Conservation (phyloP, 2,888 invertebrate genomes). For the Malacosoma neustria region DNA sequence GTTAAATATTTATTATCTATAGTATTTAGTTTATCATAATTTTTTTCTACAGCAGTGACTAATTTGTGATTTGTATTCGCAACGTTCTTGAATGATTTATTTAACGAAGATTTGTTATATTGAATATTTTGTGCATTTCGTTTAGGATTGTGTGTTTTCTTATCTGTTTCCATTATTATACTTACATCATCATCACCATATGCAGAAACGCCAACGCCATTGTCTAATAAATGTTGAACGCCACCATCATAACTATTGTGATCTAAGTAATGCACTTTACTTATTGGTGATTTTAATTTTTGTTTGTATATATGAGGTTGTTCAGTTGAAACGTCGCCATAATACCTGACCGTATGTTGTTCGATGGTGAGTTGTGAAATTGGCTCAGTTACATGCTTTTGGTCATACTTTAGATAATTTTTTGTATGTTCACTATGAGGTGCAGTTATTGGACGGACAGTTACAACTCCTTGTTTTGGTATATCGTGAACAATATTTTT, state of each 20-base stretch:
- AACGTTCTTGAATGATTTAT: too few species aligned
- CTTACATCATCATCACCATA: constrained; percentile 60
- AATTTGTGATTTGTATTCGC: too few species aligned
- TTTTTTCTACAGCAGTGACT: too few species aligned
- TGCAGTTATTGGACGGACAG: constrained; percentile 13
- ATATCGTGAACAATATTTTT: constrained; percentile 36
- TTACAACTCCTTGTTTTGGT: neutral
- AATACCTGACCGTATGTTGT: neutral
- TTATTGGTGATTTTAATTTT: constrained; percentile 40
- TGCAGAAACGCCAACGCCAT: constrained; percentile 53
- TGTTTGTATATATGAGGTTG: constrained; percentile 16
- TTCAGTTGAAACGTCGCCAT: neutral
- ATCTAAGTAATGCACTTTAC: constrained; percentile 18
- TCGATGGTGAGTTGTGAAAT: neutral
- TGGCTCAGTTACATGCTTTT: constrained; percentile 9
- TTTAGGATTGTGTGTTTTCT: too few species aligned
- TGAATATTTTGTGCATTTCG: too few species aligned
- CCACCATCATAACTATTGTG: constrained; percentile 28
- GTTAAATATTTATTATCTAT: neutral
- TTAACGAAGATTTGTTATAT: too few species aligned
- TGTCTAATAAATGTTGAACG: constrained; percentile 49
- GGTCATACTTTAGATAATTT: too few species aligned
- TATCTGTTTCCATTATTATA: constrained; percentile 23
- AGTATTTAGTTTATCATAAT: too few species aligned
- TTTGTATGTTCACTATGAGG: constrained; percentile 12